Percentiles rank a stretch among this genome's conserved stretches.
Conservation (phyloP, 2,113 vertebrate genomes). For the Tenebrosternarchus preto region DNA sequence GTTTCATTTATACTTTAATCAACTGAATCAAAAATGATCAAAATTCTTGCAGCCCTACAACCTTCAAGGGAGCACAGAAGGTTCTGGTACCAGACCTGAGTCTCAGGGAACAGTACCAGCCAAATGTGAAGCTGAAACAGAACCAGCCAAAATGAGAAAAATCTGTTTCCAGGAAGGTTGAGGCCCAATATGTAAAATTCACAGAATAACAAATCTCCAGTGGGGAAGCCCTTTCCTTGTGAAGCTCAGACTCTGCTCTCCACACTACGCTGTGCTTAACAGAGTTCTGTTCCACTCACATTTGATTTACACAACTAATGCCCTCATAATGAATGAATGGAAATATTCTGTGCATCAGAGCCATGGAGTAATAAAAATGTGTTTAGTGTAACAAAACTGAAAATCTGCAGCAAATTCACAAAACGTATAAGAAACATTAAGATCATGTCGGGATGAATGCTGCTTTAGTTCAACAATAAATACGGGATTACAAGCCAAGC, state of each 20-base stretch:
- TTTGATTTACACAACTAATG: slow-evolving; percentile 24
- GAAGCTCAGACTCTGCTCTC: slow-evolving; percentile 28
- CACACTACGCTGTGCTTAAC: slow-evolving; percentile 23
- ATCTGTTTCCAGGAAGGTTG: slow-evolving; percentile 3
- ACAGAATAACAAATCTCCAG: slow-evolving; percentile 7
- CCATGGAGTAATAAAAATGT: background rate
- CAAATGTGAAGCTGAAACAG: background rate
- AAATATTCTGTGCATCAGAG: slow-evolving; percentile 20
- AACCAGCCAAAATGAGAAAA: too few relatives aligned
- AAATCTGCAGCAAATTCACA: slow-evolving; percentile 1
- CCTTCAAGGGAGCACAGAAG: too few relatives aligned
- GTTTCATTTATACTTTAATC: too few relatives aligned
- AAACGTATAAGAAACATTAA: slow-evolving; percentile 27
- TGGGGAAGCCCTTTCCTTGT: background rate
- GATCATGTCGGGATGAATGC: background rate
- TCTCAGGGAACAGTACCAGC: background rate
- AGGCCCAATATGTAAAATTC: slow-evolving; percentile 17
- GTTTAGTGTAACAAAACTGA: slow-evolving; percentile 4
- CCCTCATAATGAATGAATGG: slow-evolving; percentile 23
- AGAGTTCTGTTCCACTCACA: slow-evolving; percentile 5
- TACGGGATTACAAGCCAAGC: background rate
- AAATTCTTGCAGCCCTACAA: too few relatives aligned
- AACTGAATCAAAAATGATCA: too few relatives aligned
- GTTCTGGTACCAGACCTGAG: background rate
- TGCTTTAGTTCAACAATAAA: background rate